Percentiles rank a stretch among this genome's conserved stretches.
phyloP scores from a whole-genome alignment of 2,113 vertebrate genomes.

The Peromyscus californicus region DNA sequence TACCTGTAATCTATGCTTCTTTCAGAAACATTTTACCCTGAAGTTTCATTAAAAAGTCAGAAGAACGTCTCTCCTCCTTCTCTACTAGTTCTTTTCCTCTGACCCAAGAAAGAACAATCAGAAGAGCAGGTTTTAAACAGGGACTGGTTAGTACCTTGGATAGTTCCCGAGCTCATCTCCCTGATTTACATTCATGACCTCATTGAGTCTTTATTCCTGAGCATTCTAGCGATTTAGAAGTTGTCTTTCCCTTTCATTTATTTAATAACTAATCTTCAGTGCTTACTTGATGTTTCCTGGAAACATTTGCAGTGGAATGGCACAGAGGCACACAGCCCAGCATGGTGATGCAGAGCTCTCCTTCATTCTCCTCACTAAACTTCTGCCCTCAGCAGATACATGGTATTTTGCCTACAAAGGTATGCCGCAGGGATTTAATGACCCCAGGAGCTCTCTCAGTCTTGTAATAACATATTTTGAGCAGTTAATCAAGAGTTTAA shows the following conservation, averaged over 20 bases:
- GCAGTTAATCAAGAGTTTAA: conserved; percentile 64
- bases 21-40: neutral
- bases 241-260: neutral
- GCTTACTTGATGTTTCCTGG: neutral
- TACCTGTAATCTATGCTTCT: neutral
- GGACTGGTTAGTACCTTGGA: conserved; percentile 79
- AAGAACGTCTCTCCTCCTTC: neutral
- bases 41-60: neutral
- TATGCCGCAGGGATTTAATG: conserved; percentile 5
- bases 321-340: neutral
- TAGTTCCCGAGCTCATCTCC: conserved; percentile 71
- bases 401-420: neutral
- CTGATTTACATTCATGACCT: neutral
- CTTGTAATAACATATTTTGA: conserved; percentile 55
- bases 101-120: neutral
- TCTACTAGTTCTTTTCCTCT: neutral
- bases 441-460: neutral
- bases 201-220: neutral
- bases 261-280: neutral
- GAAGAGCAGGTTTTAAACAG: neutral
- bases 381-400: neutral
- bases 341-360: neutral
- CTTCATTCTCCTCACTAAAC: neutral
- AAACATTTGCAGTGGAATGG: neutral
- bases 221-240: neutral